Evolutionary conservation across 35 echinoderm and acorn worm species (phyloP).

Genomic region (Heliocidaris tuberculata): DNA sequence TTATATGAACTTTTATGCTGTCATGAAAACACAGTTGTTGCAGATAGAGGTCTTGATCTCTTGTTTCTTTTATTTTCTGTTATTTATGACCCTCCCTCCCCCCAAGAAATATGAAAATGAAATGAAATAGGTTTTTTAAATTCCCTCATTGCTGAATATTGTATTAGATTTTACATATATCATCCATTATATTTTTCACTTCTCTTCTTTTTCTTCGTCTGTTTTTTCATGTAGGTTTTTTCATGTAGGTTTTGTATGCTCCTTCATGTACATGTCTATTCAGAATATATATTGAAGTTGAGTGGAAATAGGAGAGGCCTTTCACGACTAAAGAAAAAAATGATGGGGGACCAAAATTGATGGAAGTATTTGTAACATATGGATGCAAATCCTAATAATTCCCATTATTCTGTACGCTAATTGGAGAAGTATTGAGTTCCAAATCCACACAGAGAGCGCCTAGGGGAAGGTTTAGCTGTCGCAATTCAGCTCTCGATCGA

Average conservation of each 20-base stretch:
- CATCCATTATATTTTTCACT: no score
- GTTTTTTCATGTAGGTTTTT: not conserved
- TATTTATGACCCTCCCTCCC: no score
- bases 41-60: not conserved
- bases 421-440: conserved; percentile 52
- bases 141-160: no score
- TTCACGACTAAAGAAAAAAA: not conserved
- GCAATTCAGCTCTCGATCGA: conserved; percentile 9
- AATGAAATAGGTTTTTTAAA: no score
- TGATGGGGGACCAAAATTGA: conserved; percentile 27
- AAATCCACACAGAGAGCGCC: conserved; percentile 34
- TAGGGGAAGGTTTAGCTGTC: conserved; percentile 45
- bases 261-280: not conserved
- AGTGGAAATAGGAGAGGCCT: not conserved
- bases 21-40: not conserved
- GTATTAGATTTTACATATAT: no score
- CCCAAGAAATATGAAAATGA: no score
- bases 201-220: not conserved
- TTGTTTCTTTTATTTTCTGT: not conserved
- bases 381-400: conserved; percentile 53
- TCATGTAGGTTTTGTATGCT: not conserved
- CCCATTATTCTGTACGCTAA: conserved; percentile 52
- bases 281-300: not conserved
- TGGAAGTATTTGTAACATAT: conserved; percentile 55
- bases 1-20: not conserved